phyloP scores from a whole-genome alignment of 2,797 vertebrate genomes.

The Tachyglossus aculeatus region DNA sequence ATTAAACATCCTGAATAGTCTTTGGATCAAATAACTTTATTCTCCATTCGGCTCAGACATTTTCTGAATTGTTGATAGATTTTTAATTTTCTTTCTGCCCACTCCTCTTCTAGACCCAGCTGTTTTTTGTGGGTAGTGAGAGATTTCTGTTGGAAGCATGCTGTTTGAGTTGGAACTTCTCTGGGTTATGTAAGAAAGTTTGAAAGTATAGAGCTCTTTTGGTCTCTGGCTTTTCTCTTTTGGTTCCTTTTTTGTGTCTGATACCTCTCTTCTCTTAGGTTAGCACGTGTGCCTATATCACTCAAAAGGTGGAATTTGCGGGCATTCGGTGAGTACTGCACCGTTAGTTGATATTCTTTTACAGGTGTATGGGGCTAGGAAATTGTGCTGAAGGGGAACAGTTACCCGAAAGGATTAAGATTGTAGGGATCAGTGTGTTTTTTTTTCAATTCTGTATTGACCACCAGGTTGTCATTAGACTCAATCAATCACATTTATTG shows the following conservation, averaged over 20 bases:
- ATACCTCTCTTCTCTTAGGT: conserved; percentile 77
- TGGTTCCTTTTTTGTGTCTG: not conserved
- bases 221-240: not conserved
- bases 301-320: conserved; percentile 97
- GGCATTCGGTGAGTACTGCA: conserved; percentile 87
- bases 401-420: not conserved
- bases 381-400: not conserved
- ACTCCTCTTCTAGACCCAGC: not conserved
- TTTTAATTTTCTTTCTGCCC: too few relatives aligned
- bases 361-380: not conserved
- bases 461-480: too few relatives aligned
- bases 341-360: not conserved
- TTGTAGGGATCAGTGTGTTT: not conserved
- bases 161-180: not conserved
- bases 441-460: not conserved
- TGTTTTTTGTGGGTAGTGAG: conserved; percentile 2
- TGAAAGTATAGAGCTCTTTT: not conserved
- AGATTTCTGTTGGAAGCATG: not conserved
- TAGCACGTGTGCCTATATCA: conserved; percentile 94
- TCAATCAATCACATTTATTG: too few relatives aligned
- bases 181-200: not conserved
- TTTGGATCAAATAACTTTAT: too few relatives aligned
- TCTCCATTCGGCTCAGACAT: too few relatives aligned
- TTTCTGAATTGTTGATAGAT: too few relatives aligned
- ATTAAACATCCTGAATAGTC: too few relatives aligned